phyloP scores from a whole-genome alignment of 1,140 invertebrate genomes.

The Hycleus cichorii region DNA sequence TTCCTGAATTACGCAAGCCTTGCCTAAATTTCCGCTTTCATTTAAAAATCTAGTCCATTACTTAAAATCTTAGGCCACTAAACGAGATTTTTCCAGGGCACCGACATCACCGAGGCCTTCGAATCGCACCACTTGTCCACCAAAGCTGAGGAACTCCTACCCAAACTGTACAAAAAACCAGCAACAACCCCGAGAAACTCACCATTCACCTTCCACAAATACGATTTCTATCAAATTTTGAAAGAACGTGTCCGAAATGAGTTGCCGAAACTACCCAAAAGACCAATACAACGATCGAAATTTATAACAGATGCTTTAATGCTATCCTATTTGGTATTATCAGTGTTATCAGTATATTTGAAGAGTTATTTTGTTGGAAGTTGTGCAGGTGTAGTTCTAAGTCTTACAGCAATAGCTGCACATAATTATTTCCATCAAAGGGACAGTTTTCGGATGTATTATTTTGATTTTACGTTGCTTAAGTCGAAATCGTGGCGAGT shows the following conservation, averaged over 20 bases:
- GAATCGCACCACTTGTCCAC: slow-evolving; percentile 51
- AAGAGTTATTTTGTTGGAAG: slow-evolving; percentile 41
- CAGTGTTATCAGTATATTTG: slow-evolving; percentile 46
- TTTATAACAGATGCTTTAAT: slow-evolving; percentile 49
- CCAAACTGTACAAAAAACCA: slow-evolving; percentile 52
- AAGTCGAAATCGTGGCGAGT: slow-evolving; percentile 65
- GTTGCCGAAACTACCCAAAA: slow-evolving; percentile 25
- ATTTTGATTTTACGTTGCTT: slow-evolving; percentile 59
- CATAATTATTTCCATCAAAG: slow-evolving; percentile 80
- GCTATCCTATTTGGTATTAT: slow-evolving; percentile 43
- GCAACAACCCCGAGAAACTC: slow-evolving; percentile 48
- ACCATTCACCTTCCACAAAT: slow-evolving; percentile 54
- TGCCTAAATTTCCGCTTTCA: too few species aligned
- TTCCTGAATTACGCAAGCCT: too few species aligned
- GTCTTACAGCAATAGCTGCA: slow-evolving; percentile 49
- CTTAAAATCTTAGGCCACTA: background rate
- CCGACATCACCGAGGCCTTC: slow-evolving; percentile 66
- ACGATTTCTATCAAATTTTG: slow-evolving; percentile 61
- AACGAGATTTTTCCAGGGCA: slow-evolving; percentile 43
- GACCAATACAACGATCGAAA: slow-evolving; percentile 42
- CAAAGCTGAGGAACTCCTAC: slow-evolving; percentile 46
- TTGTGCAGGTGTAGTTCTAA: slow-evolving; percentile 49
- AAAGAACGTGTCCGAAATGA: slow-evolving; percentile 46
- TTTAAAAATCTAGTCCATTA: too few species aligned
- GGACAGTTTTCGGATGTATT: slow-evolving; percentile 76